Base-by-base conservation (phyloP, 2,797 vertebrate genomes). In the Anabas testudineus region DNA sequence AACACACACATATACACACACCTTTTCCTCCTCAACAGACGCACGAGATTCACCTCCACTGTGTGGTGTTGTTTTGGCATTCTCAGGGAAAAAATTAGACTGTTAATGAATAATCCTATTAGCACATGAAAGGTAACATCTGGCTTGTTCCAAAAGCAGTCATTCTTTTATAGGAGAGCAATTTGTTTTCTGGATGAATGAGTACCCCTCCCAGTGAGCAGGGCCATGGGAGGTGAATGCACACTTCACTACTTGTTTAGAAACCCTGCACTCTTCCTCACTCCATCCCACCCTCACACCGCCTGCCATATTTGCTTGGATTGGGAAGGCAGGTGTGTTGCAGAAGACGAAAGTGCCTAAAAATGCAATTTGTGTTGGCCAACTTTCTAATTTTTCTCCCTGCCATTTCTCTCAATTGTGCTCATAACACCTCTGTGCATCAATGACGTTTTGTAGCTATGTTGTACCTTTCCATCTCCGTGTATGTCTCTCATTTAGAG, bases 81-180 rank as follows among this genome's bases (percentile, higher is more conserved):
- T 75, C 56, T 34, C 22, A 19, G 48, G 60, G 19, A 54, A 54
- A 36, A 56, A 67, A 71, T 56, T 56, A 1, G 66, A 57, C 63
- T 74, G 80, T 83, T 90, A 88, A 92, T 90, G 88, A 93, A 92
- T 90, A 92, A 91, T 90, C 76, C 80, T 88, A 90, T 93, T 92
- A 92, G 71, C 90, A 90, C 90, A 90, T 84, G 89, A 92, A 90
- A 90, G 91, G 80, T 84, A 90, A 89, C 92, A 93, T 92, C 91
- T 94, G 92, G 87, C 74, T 69, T 52, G 70, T 56, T 84, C 67
- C 71, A 78, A 80, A 87, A 82, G 76, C 79, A 70, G 54, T 79
- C 86, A 57, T 83, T 86, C 72, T 83, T 75, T 80, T 55, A 72
- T 54, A 67, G 54, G 75, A 42, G 80, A 78, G 78, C 67, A 68